Conservation (phyloP, 1,140 invertebrate species). For the Neodiprion lecontei region DNA sequence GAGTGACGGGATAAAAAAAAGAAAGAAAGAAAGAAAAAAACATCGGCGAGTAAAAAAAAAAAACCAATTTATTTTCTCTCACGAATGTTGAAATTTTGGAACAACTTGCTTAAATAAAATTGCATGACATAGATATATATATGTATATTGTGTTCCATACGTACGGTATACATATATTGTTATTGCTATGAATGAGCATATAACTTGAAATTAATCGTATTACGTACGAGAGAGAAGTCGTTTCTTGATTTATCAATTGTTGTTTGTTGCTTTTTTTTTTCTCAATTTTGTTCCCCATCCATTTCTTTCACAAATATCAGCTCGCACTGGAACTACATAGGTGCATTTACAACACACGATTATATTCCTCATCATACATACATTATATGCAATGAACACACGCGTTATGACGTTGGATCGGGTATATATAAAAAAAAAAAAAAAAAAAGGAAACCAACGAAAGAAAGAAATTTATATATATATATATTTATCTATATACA, state of each 20-base stretch:
- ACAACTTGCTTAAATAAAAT: not conserved
- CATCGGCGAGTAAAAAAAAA: no score
- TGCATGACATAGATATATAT: not conserved
- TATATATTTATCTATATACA: no score
- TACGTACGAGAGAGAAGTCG: conserved; percentile 14
- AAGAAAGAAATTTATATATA: no score
- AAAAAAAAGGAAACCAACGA: no score
- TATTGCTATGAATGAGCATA: conserved; percentile 35
- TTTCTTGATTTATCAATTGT: conserved; percentile 23
- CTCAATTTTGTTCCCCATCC: not conserved
- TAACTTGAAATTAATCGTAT: conserved; percentile 13
- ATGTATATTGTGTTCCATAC: conserved; percentile 8
- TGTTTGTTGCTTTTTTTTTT: no score
- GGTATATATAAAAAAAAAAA: no score
- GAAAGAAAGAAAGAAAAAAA: conserved; percentile 10
- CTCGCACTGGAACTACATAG: conserved; percentile 32
- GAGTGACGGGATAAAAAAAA: conserved; percentile 17
- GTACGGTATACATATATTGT: conserved; percentile 9
- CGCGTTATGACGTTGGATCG: no score
- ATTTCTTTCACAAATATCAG: conserved; percentile 6
- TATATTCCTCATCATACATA: not conserved
- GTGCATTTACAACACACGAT: conserved; percentile 27
- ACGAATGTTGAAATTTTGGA: conserved; percentile 12
- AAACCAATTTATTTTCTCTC: not conserved
- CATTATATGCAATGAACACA: no score